Base-by-base conservation (phyloP, 1,140 invertebrate species). In the Dreissena rostriformis region DNA sequence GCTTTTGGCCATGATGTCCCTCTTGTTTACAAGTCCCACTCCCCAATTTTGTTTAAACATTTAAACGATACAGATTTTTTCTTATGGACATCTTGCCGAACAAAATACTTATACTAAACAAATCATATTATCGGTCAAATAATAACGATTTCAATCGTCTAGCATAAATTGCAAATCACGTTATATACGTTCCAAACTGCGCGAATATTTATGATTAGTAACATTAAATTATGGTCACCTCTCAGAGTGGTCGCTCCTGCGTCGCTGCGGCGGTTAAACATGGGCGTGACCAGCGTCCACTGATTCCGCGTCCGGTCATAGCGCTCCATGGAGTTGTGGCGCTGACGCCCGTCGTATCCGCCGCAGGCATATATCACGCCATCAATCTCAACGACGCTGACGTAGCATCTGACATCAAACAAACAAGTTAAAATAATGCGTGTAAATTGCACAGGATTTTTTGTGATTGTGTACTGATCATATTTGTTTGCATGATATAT, bases 311-410 rank as follows among this genome's bases (percentile, higher is more conserved):
- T 94, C 0, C 97, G 96, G 92, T 97, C 96, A 92, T 97, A 98
- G 55, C 96, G 95, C 93, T 98, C 98, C 1, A 96, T 97, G 0
- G 96, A 96, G 90, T 96, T 96, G 93, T 98, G 95, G 89, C 97
- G 97, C 88, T 97, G 96, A 76, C 96, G 95, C 0, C 97, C 97
- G 91, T 98, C 97, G 91, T 98, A 98, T 0, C 98, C 97, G n/a
- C 96, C 96, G 61, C 96, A 96, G 10, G 91, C 90, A 81, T 91
- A 93, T n/a, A 93, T 84, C 1, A 77, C 51, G 10, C 84, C 86
- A 22, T 85, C 78, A n/a, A 90, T 82, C 14, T 82, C 85, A 7
- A 86, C 87, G 1, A 77, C 88, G 65, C 88, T 86, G 19, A 90
- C 87, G 74, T 90, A 90, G 70, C 89, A 90, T 11, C 89, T 84